Percentiles rank a stretch among this genome's conserved stretches.
Conservation (phyloP, 2,797 vertebrate species). For the Anableps anableps region DNA sequence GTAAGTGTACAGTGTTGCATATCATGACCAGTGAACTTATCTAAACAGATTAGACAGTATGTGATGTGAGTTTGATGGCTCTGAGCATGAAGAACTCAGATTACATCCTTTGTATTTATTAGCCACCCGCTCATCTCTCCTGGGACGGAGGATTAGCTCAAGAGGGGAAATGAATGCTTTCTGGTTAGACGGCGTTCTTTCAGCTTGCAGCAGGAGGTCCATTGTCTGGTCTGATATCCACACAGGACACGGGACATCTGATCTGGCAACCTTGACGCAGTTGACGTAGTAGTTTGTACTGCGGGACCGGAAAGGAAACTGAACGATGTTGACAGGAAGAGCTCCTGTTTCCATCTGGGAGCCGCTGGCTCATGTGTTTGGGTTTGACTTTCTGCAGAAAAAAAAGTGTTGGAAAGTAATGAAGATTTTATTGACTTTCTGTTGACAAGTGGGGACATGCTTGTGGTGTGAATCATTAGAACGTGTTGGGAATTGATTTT, state of each 20-base stretch:
- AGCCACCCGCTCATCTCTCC: slow-evolving; percentile 65
- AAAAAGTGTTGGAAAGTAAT: slow-evolving; percentile 27
- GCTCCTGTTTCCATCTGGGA: slow-evolving; percentile 28
- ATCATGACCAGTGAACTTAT: not conserved
- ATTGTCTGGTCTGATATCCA: slow-evolving; percentile 72
- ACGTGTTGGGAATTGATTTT: slow-evolving; percentile 33
- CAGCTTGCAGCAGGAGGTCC: slow-evolving; percentile 71
- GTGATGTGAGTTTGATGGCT: slow-evolving; percentile 28
- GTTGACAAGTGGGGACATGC: slow-evolving; percentile 31
- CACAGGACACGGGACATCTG: slow-evolving; percentile 64
- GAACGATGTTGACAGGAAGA: slow-evolving; percentile 56
- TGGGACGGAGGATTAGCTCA: slow-evolving; percentile 73
- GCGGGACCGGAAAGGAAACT: slow-evolving; percentile 48
- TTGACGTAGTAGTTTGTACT: slow-evolving; percentile 45
- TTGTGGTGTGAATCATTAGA: slow-evolving; percentile 31
- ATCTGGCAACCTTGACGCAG: slow-evolving; percentile 67
- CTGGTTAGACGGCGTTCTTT: slow-evolving; percentile 49
- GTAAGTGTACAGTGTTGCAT: not conserved
- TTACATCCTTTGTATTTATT: slow-evolving; percentile 74
- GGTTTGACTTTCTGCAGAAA: slow-evolving; percentile 35
- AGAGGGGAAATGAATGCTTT: slow-evolving; percentile 73
- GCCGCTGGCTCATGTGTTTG: slow-evolving; percentile 16
- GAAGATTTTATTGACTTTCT: slow-evolving; percentile 41
- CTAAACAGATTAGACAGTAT: slow-evolving; percentile 16
- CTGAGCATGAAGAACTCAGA: slow-evolving; percentile 22